A percentile compares a stretch with the other conserved stretches of the same genome.
phyloP scores from a whole-genome alignment of 2,888 invertebrate genomes.

The Osmoderma eremita region DNA sequence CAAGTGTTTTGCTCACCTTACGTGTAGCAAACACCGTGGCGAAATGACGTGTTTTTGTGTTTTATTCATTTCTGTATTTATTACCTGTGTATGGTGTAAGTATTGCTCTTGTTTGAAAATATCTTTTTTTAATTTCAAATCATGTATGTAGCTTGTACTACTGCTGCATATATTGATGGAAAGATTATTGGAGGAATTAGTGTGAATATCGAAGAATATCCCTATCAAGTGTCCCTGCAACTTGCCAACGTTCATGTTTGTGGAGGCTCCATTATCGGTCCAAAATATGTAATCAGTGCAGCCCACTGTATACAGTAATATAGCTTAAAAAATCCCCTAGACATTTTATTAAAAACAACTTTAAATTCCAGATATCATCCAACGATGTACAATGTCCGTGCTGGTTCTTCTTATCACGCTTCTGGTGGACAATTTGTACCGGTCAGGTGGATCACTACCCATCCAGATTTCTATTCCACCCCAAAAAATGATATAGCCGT shows the following conservation, averaged over 20 bases:
- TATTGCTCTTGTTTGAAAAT: too few relatives aligned
- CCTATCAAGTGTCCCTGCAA: slow-evolving; percentile 18
- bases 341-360: too few relatives aligned
- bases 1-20: too few relatives aligned
- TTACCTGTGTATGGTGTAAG: too few relatives aligned
- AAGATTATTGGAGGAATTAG: slow-evolving; percentile 3
- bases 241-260: neutral
- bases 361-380: too few relatives aligned
- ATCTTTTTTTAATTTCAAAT: too few relatives aligned
- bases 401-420: slow-evolving; percentile 26
- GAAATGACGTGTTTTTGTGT: too few relatives aligned
- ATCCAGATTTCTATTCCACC: slow-evolving; percentile 19
- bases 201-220: slow-evolving; percentile 23
- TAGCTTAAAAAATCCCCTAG: neutral
- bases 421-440: slow-evolving; percentile 27
- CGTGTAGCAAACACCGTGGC: too few relatives aligned
- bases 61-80: too few relatives aligned
- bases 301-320: slow-evolving; percentile 15
- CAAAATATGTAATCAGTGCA: neutral
- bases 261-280: slow-evolving; percentile 20
- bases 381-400: slow-evolving; percentile 20
- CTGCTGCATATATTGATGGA: neutral
- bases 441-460: neutral
- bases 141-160: too few relatives aligned
- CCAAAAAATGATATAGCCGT: slow-evolving; percentile 31